Percentiles rank a stretch among this genome's conserved stretches.
phyloP scores from a whole-genome alignment of 2,797 vertebrate genomes.

The Macropodus opercularis region DNA sequence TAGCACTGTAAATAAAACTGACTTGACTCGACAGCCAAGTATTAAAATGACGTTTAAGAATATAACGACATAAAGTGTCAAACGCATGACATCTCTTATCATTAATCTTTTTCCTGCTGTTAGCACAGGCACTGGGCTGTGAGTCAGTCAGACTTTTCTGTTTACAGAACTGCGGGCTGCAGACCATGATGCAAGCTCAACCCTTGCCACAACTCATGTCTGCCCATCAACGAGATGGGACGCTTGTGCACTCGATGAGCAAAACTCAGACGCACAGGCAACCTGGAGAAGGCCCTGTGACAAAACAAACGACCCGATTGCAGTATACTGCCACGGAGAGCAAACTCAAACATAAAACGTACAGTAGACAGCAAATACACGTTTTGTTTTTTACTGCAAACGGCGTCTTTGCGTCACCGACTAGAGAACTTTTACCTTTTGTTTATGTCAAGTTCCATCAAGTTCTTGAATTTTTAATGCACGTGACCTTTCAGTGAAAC shows the following conservation, averaged over 20 bases:
- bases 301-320: conserved; percentile 10
- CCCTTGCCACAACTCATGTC: conserved; percentile 7
- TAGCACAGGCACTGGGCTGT: neutral
- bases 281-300: conserved; percentile 2
- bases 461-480: conserved; percentile 58
- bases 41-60: conserved; percentile 4
- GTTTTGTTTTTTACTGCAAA: conserved; percentile 6
- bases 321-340: conserved; percentile 4
- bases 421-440: conserved; percentile 8
- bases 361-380: neutral
- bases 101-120: conserved; percentile 7
- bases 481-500: conserved; percentile 45
- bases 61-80: conserved; percentile 4
- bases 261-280: conserved; percentile 9
- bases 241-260: neutral
- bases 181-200: conserved; percentile 21
- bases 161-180: conserved; percentile 11
- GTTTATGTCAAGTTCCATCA: conserved; percentile 31
- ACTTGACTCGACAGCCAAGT: neutral
- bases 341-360: neutral
- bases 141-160: conserved; percentile 14
- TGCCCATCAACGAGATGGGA: conserved; percentile 3
- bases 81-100: conserved; percentile 3
- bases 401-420: neutral
- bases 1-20: conserved; percentile 1